Evolutionary conservation across 2,113 vertebrate genomes (phyloP), one percentile per base, ranked within the genome.

Genomic region (Psettodes erumei): DNA sequence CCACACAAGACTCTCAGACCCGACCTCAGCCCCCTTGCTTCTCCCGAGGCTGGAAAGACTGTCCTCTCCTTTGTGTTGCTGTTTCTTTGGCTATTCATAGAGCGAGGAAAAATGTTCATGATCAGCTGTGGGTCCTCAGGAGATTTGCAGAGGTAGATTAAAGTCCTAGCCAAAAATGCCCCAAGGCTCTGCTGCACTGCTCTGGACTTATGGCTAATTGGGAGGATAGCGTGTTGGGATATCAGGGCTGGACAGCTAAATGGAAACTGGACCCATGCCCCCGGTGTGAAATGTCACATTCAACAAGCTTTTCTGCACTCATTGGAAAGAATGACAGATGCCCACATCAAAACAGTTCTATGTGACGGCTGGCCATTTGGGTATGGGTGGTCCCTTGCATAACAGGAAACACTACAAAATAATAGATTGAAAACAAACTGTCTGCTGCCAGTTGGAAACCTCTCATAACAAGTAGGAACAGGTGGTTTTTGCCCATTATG

Each of bases 21-120:
- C 4, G 6, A 8, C 45, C 32, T 16, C 0, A 40, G 28, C 33
- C 25, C 18, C 10, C 2, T n/a, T 62, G 35, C 47, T 5, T 45
- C 42, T 45, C 28, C 25, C 30, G 13, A 67, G 30, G 19, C 45
- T 61, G 27, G 37, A 56, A 68, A 53, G 48, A 67, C 53, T 47
- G 28, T 56, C 58, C 43, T 83, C 30, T 42, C 9, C 10, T 56
- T 65, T 75, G 18, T 83, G 50, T 78, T 77, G 45, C 55, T 86
- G 63, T 62, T 67, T 71, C 43, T 67, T 35, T 0, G 10, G 60
- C 70, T 90, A 82, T 91, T 91, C 78, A 81, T 90, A 84, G 72
- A 66, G 47, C n/a, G 55, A 63, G 54, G 63, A 67, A n/a, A 81
- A 71, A 77, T 84, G 67, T 69, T 78, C 37, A 68, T 79, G 67